These are phyloP conservation scores for Drosophila rhopaloa DNA, from an alignment of 1,140 invertebrate species.

Conservation along the genomic window DNA sequence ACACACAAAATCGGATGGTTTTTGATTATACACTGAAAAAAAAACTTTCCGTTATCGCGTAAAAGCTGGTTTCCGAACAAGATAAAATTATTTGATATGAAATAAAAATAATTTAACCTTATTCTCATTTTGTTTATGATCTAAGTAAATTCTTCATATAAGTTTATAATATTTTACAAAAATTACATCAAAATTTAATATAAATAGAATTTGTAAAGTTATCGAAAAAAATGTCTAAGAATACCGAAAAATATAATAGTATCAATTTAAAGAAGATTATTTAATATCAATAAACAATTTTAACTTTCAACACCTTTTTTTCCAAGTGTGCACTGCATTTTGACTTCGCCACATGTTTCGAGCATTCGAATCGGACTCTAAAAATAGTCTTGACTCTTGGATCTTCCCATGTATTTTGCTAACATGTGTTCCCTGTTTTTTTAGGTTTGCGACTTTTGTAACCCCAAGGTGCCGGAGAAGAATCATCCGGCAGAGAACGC, in stretches of 20 bases:
- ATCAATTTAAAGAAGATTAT: not conserved
- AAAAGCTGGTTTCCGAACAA: too few species aligned
- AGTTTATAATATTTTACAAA: too few species aligned
- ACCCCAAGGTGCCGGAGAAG: conserved; percentile 89
- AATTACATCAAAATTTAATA: too few species aligned
- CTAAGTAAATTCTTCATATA: too few species aligned
- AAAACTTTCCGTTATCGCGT: not conserved
- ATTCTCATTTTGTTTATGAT: not conserved
- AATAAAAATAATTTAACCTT: not conserved
- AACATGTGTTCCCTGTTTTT: conserved; percentile 38
- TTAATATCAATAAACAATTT: not conserved
- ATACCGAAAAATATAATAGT: not conserved
- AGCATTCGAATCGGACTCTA: conserved; percentile 54
- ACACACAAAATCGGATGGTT: conserved; percentile 51
- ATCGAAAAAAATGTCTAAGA: too few species aligned
- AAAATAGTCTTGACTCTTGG: conserved; percentile 56
- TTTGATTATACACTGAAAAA: conserved; percentile 15
- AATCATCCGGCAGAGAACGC: conserved; percentile 95
- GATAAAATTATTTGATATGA: too few species aligned
- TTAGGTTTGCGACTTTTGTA: conserved; percentile 97
- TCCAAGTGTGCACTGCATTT: conserved; percentile 26
- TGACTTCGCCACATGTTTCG: conserved; percentile 56
- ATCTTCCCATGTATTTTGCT: conserved; percentile 12
- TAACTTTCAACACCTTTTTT: not conserved
- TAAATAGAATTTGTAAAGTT: too few species aligned